Base-by-base conservation (phyloP, 2,888 invertebrate species). In the Limnephilus lunatus region DNA sequence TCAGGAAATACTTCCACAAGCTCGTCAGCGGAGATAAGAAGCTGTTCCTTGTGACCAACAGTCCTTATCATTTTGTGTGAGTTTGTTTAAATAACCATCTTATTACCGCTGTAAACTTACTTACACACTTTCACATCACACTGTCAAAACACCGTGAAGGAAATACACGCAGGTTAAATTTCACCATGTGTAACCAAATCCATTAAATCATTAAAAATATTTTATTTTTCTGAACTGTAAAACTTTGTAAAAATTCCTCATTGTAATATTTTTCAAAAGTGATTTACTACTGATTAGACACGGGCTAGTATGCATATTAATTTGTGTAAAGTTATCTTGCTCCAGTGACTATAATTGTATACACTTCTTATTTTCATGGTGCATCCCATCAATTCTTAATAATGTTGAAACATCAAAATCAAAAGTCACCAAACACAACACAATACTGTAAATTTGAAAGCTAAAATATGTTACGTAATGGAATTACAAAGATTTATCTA, bases 11-110 rank as follows among this genome's bases (percentile, higher is more conserved):
- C 95, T 97, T 99, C 94, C 96, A 98, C 93, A 97, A 97, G 94
- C 96, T 99, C 19, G 96, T 97, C 93, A 96, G 96, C 0, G 97
- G 97, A 48, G 97, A 97, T 81, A 99, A 99, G 95, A 98, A 98
- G 95, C 96, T 99, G 94, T 99, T 99, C 95, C 96, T 99, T 92
- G 99, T 99, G 25, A 99, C 99, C 15, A 99, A 99, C 95, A 99
- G 99, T 95, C 99, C 99, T 0, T 99, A 97, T 95, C 98, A 98
- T 94, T 99, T 99, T 96, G 99, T 99, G 99, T 98, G 96, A 97
- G 98, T 96, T 92, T n/a, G 12, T 85, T 19, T 32, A n/a, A n/a
- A n/a, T n/a, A 82, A 14, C 68, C n/a, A 68, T n/a, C 68, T n/a
- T 68, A 68, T 9, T 9, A 68, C 25, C n/a, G 25, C 25, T 53